A percentile compares a stretch with the other conserved stretches of the same genome.
Evolutionary conservation across 2,797 vertebrate genomes (phyloP).

Genomic region (Pangasius mekongensis): DNA sequence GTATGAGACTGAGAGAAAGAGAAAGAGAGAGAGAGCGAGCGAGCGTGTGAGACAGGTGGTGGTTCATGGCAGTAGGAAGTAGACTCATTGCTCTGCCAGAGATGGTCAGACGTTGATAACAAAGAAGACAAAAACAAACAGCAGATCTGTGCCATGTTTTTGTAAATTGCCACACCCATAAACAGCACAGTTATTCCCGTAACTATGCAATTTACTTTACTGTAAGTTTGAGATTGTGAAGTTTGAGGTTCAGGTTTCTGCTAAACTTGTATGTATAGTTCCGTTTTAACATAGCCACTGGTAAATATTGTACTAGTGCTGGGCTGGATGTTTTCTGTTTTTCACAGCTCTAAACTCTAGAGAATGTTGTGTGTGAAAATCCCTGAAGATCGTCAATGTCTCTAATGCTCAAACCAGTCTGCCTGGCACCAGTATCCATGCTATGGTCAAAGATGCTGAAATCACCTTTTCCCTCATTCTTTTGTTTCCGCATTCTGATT

Average conservation of each 20-base stretch:
- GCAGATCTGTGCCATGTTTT: conserved; percentile 1
- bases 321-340: too few species aligned
- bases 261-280: not conserved
- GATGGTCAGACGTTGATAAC: conserved; percentile 43
- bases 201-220: not conserved
- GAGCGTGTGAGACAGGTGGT: not conserved
- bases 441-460: not conserved
- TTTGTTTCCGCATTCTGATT: not conserved
- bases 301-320: not conserved
- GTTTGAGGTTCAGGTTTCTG: not conserved
- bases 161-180: conserved; percentile 4
- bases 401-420: not conserved
- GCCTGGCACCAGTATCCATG: not conserved
- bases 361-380: not conserved
- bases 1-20: not conserved
- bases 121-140: conserved; percentile 40
- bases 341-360: not conserved
- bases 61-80: conserved; percentile 10
- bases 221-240: not conserved
- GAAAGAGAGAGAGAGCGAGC: not conserved
- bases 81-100: conserved; percentile 16
- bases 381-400: not conserved
- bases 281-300: not conserved
- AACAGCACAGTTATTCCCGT: not conserved
- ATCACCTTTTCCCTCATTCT: not conserved